Base-by-base conservation (phyloP, 2,113 vertebrate genomes). In the Stomatorhinus ivindoensis region DNA sequence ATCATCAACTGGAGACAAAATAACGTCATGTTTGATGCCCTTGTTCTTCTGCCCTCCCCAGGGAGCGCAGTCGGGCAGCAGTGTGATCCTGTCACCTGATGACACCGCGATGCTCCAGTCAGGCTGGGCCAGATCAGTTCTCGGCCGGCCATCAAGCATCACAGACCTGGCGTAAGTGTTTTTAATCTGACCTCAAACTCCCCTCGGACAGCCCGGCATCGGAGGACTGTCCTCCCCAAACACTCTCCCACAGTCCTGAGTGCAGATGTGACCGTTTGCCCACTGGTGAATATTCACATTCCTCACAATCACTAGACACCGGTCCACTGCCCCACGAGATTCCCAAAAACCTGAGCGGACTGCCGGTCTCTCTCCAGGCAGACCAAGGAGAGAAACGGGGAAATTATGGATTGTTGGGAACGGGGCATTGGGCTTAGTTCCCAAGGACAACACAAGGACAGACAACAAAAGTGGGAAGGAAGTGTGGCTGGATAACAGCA, bases 161-260 rank as follows among this genome's bases (percentile, higher is more conserved):
- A 97, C 97, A 95, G 96, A 96, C 90, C 93, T 97, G 76, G 97
- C 96, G 97, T 98, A 94, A 94, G 97, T 98, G 92, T 87, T 53
- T 61, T 48, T 50, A 58, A 88, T 88, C 69, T 24, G 27, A 17
- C 31, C 7, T 87, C 17, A 84, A 48, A 19, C 13, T n/a, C 19
- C 8, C 55, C 86, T 88, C 19, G 13, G 86, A 53, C 15, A 39
- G 48, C 10, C 61, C 10, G 1, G 61, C 27, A 2, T 55, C 5
- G 4, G 50, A 1, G 11, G 10, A 7, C n/a, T 31, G 17, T 87
- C 82, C 19, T 53, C 9, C 46, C n/a, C 48, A 9, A 39, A 87
- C 31, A 17, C 73, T 80, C 10, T 65, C 58, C 58, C 58, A 11
- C n/a, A 27, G 8, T 65, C 58, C 58, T 13, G 3, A 69, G 11